Percentiles rank a stretch among this genome's conserved stretches.
These are phyloP conservation scores for Ceratosolen solmsi DNA, from an alignment of 1,140 invertebrate species.

Conservation along the genomic window DNA sequence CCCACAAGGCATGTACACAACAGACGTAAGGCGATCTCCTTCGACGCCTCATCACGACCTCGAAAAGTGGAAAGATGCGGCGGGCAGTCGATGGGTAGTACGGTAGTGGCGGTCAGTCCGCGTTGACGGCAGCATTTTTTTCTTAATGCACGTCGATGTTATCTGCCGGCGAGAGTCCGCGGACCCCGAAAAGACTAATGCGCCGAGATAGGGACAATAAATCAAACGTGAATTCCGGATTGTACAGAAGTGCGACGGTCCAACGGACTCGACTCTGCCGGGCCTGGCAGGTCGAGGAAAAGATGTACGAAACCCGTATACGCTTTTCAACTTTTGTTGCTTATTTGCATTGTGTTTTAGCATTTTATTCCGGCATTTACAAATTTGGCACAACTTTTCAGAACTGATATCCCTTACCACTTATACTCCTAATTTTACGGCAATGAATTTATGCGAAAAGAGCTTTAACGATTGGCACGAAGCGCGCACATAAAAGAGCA, in stretches of 20 bases:
- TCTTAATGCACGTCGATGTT: constrained; percentile 32
- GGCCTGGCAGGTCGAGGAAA: not conserved
- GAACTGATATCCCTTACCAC: too few relatives aligned
- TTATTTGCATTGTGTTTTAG: too few relatives aligned
- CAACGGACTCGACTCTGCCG: not conserved
- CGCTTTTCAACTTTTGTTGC: not conserved
- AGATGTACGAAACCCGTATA: not conserved
- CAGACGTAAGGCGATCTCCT: constrained; percentile 39
- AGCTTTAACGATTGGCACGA: too few relatives aligned
- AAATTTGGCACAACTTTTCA: too few relatives aligned
- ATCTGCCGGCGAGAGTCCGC: constrained; percentile 13
- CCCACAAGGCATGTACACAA: constrained; percentile 5
- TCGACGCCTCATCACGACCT: not conserved
- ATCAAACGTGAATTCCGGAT: constrained; percentile 38
- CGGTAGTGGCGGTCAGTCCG: constrained; percentile 3
- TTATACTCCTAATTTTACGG: too few relatives aligned
- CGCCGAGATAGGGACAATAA: constrained; percentile 24
- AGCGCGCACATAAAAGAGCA: too few relatives aligned
- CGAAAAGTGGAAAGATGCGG: constrained; percentile 2
- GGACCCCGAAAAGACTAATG: constrained; percentile 37
- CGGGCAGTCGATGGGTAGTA: constrained; percentile 7
- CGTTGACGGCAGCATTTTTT: constrained; percentile 42
- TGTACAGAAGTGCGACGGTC: not conserved
- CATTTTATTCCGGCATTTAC: too few relatives aligned
- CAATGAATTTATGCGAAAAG: too few relatives aligned